phyloP scores from a whole-genome alignment of 2,888 invertebrate species.

The Aleiodes leptofemur region DNA sequence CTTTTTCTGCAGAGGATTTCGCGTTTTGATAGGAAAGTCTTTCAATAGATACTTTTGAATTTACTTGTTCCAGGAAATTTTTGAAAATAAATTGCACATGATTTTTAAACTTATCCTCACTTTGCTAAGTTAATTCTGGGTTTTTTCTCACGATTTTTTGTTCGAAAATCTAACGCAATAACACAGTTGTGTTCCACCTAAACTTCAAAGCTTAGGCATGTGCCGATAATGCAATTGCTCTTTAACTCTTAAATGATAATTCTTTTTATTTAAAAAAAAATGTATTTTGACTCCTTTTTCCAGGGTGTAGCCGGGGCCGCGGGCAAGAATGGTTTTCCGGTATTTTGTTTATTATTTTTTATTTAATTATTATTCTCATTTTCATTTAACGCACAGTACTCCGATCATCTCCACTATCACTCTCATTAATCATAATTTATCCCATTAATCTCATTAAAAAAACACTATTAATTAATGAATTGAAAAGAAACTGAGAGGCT shows the following conservation, averaged over 20 bases:
- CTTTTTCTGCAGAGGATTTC: too few species aligned
- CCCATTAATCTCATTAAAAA: constrained; percentile 14
- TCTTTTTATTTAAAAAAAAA: constrained; percentile 64
- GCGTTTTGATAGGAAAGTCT: too few species aligned
- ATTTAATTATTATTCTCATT: constrained; percentile 74
- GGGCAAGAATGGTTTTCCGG: constrained; percentile 94
- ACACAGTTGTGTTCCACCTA: too few species aligned
- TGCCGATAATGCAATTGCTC: neutral
- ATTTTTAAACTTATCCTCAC: too few species aligned
- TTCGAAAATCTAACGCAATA: too few species aligned
- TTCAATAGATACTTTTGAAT: too few species aligned
- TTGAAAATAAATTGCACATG: too few species aligned
- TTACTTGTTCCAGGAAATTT: too few species aligned
- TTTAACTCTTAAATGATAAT: neutral
- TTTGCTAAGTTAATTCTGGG: too few species aligned
- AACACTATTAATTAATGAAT: constrained; percentile 21
- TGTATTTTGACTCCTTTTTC: constrained; percentile 71
- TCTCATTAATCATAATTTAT: constrained; percentile 24
- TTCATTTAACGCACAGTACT: constrained; percentile 50
- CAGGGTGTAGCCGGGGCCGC: constrained; percentile 89
- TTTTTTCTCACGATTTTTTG: too few species aligned
- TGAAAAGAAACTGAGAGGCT: neutral
- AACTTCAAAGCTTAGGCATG: constrained; percentile 4
- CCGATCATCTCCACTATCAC: constrained; percentile 23
- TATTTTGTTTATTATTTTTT: constrained; percentile 80